Conservation (phyloP, 2,113 vertebrate species). For the Carassius auratus region DNA sequence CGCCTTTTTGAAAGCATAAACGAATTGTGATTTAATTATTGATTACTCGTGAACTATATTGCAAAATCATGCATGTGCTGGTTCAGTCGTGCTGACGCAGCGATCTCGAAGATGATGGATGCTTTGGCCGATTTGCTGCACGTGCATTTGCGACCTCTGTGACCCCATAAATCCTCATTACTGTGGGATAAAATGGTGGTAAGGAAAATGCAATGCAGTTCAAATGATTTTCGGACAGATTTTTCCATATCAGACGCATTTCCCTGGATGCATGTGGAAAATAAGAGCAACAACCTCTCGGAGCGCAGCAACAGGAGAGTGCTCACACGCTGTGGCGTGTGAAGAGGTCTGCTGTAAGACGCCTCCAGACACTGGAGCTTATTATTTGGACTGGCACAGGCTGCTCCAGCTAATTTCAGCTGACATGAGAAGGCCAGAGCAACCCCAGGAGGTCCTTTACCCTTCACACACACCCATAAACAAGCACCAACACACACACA, state of each 20-base stretch:
- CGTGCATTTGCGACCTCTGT: background rate
- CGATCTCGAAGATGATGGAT: conserved; percentile 36
- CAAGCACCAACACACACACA: conserved; percentile 18
- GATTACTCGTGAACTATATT: background rate
- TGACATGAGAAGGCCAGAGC: conserved; percentile 43
- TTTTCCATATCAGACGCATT: conserved; percentile 6
- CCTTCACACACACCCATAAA: conserved; percentile 50
- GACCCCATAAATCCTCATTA: conserved; percentile 41
- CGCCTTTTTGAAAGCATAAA: conserved; percentile 8
- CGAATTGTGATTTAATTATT: conserved; percentile 30
- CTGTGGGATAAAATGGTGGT: background rate
- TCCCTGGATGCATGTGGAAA: conserved; percentile 17
- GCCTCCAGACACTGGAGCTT: conserved; percentile 51
- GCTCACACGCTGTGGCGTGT: conserved; percentile 1
- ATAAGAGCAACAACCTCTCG: conserved; percentile 32
- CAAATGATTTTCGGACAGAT: background rate
- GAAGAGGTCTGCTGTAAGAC: conserved; percentile 33
- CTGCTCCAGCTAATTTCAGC: conserved; percentile 53
- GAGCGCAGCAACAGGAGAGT: conserved; percentile 38
- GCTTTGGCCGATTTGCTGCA: conserved; percentile 1
- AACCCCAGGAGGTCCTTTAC: conserved; percentile 56
- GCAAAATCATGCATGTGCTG: conserved; percentile 19
- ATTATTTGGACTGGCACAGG: conserved; percentile 47
- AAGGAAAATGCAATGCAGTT: background rate
- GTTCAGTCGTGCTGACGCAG: background rate